Evolutionary conservation across 2,797 vertebrate genomes (phyloP).

Genomic region (Sylvia borin): DNA sequence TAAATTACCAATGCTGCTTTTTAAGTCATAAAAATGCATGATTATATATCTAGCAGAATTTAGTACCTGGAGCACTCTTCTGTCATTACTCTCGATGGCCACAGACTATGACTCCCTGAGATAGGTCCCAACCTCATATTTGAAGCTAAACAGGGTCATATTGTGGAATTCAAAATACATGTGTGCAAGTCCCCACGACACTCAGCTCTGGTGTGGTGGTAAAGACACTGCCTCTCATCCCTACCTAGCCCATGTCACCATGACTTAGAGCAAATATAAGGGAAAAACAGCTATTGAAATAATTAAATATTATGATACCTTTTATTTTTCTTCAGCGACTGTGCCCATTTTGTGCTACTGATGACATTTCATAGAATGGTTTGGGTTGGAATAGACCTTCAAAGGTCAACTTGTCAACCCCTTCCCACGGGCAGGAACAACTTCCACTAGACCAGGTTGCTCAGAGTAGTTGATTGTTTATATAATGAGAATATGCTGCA

Average conservation of each 20-base stretch:
- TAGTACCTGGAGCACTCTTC: background rate
- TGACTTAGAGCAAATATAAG: background rate
- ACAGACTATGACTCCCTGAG: background rate
- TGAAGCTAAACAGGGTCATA: background rate
- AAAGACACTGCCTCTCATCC: background rate
- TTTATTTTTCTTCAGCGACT: background rate
- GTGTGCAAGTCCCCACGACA: background rate
- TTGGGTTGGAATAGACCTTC: background rate
- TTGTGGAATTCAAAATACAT: background rate
- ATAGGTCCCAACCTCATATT: background rate
- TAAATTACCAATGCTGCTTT: constrained; percentile 60
- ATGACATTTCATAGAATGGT: background rate
- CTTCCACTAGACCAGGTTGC: background rate
- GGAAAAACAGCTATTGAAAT: background rate
- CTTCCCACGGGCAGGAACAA: background rate
- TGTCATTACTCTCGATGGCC: background rate
- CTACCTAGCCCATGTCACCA: background rate
- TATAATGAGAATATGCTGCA: background rate
- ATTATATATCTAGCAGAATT: background rate
- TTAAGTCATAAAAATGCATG: constrained; percentile 11
- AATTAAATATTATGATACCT: background rate
- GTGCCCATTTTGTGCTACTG: background rate
- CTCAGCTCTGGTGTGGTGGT: background rate
- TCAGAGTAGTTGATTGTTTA: background rate
- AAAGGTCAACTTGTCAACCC: background rate